A percentile compares a stretch with the other conserved stretches of the same genome.
These are phyloP conservation scores for Meriones psammophilus DNA, from an alignment of 2,797 vertebrate species.

Conservation along the genomic window DNA sequence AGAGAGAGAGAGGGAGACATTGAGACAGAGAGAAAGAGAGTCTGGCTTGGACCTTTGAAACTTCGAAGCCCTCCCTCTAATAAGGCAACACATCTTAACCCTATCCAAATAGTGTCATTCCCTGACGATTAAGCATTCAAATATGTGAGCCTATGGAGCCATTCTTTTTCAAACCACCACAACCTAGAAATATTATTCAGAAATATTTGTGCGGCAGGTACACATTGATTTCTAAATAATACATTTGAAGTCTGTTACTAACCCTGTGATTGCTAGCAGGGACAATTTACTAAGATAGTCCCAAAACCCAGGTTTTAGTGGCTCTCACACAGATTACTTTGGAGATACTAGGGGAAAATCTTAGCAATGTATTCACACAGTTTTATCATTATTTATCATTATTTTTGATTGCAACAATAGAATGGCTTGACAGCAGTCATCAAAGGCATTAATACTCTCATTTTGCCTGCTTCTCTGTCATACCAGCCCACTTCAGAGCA, in stretches of 20 bases:
- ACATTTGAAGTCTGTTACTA: neutral
- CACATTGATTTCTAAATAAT: neutral
- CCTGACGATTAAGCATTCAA: neutral
- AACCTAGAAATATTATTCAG: neutral
- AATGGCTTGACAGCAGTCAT: neutral
- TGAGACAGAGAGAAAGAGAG: too few species aligned
- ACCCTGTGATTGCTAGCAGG: neutral
- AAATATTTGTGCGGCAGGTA: neutral
- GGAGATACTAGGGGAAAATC: neutral
- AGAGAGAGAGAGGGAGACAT: too few species aligned
- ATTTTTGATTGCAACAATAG: neutral
- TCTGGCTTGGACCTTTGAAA: neutral
- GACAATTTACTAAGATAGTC: neutral
- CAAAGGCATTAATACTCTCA: neutral
- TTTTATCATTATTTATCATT: neutral
- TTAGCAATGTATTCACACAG: neutral
- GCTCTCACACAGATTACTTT: neutral
- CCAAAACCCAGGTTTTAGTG: neutral
- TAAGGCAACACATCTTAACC: neutral
- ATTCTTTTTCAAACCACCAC: neutral
- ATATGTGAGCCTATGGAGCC: neutral
- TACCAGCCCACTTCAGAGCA: neutral
- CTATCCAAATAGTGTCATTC: neutral
- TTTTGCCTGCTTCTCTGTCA: neutral
- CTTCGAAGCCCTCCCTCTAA: too few species aligned